A percentile compares a stretch with the other conserved stretches of the same genome.
Conservation (phyloP, 1,140 invertebrate genomes). For the Drosophila jambulina region DNA sequence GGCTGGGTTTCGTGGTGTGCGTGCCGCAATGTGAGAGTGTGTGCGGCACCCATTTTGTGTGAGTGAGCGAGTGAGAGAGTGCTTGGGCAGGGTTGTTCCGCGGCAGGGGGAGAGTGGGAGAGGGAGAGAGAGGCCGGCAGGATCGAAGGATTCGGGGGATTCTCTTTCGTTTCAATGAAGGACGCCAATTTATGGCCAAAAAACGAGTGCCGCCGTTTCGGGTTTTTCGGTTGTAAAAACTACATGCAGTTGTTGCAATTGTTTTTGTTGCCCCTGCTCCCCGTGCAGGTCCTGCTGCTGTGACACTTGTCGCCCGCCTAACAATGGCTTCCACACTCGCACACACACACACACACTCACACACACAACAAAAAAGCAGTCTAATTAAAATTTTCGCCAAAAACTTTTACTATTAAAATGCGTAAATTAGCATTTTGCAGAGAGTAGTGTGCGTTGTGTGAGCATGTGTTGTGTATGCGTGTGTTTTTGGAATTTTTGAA, state of each 20-base stretch:
- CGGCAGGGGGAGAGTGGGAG: not conserved
- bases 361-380: conserved; percentile 50
- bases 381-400: conserved; percentile 74
- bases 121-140: not conserved
- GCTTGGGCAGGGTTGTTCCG: conserved; percentile 2
- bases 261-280: conserved; percentile 24
- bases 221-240: conserved; percentile 47
- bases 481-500: conserved; percentile 11
- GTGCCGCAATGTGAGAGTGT: conserved; percentile 45
- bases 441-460: not conserved
- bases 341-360: not conserved
- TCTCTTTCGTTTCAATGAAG: conserved; percentile 77
- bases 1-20: conserved; percentile 30
- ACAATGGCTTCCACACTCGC: conserved; percentile 5
- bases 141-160: conserved; percentile 22
- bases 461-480: conserved; percentile 4
- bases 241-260: conserved; percentile 41
- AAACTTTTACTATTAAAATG: conserved; percentile 62
- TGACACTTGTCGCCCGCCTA: conserved; percentile 37
- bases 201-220: conserved; percentile 33
- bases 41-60: conserved; percentile 72
- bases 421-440: conserved; percentile 67
- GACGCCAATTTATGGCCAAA: conserved; percentile 81
- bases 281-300: conserved; percentile 21
- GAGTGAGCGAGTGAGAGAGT: conserved; percentile 29